These are phyloP conservation scores for Epinotia nisella DNA, from an alignment of 2,888 invertebrate species.

Conservation along the genomic window DNA sequence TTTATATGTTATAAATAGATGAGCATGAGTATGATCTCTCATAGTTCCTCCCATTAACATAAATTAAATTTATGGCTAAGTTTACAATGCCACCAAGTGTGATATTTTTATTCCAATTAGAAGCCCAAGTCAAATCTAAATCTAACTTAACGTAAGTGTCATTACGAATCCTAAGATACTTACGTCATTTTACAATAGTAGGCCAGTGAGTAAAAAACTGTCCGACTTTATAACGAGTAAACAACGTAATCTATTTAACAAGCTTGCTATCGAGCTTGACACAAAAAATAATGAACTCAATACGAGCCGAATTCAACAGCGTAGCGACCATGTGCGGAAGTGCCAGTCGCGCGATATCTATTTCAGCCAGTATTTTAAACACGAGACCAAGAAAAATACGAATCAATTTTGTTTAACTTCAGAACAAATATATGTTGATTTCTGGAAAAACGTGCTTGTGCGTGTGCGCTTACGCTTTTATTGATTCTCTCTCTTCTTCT, in stretches of 20 bases:
- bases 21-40: too few relatives aligned
- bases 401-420: not conserved
- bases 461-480: too few relatives aligned
- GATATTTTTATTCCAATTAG: conserved; percentile 22
- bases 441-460: too few relatives aligned
- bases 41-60: not conserved
- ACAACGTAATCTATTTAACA: conserved; percentile 42
- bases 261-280: conserved; percentile 51
- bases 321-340: conserved; percentile 54
- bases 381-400: not conserved
- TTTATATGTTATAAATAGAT: too few relatives aligned
- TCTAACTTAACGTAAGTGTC: conserved; percentile 1
- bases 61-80: not conserved
- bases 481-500: too few relatives aligned
- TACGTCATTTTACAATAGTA: conserved; percentile 16
- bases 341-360: conserved; percentile 43
- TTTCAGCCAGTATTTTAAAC: not conserved
- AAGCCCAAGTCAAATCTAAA: not conserved
- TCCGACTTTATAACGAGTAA: conserved; percentile 41
- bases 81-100: conserved; percentile 4
- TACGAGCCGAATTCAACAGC: conserved; percentile 50
- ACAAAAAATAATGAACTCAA: conserved; percentile 49
- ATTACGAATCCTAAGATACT: not conserved
- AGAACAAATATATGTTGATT: too few relatives aligned
- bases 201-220: conserved; percentile 36